A percentile compares a stretch with the other conserved stretches of the same genome.
Evolutionary conservation across 2,888 invertebrate species (phyloP).

Genomic region (Onchidella celtica): DNA sequence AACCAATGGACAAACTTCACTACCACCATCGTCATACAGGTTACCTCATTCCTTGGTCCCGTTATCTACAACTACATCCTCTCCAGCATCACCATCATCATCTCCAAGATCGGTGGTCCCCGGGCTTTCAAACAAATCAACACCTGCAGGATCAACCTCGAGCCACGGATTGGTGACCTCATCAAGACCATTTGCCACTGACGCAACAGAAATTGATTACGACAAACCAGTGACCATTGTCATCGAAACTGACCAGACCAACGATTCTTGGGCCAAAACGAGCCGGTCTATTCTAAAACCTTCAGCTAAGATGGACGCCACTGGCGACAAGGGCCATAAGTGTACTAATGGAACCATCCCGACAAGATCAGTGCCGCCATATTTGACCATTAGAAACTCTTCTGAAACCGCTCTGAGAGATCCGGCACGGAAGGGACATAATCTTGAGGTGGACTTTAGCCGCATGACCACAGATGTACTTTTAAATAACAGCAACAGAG

Average conservation of each 20-base stretch:
- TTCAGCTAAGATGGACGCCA: neutral
- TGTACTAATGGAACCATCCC: neutral
- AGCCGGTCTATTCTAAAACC: slow-evolving; percentile 15
- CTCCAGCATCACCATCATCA: neutral
- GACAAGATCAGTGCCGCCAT: neutral
- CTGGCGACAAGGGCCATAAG: neutral
- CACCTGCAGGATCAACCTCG: neutral
- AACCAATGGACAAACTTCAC: neutral
- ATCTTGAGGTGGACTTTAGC: neutral
- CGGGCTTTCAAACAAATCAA: neutral
- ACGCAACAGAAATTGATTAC: slow-evolving; percentile 18
- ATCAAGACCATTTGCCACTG: neutral
- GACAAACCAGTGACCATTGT: neutral
- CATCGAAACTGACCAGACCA: neutral
- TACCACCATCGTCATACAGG: neutral
- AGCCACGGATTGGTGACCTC: neutral
- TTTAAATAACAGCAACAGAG: neutral
- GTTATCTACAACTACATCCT: neutral
- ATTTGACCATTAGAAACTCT: neutral
- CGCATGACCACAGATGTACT: neutral
- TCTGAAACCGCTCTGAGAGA: neutral
- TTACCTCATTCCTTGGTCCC: neutral
- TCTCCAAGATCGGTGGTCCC: neutral
- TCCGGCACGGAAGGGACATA: neutral
- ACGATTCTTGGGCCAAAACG: neutral